Percentiles rank a stretch among this genome's conserved stretches.
phyloP scores from a whole-genome alignment of 1,140 invertebrate genomes.

The Tachypleus tridentatus region DNA sequence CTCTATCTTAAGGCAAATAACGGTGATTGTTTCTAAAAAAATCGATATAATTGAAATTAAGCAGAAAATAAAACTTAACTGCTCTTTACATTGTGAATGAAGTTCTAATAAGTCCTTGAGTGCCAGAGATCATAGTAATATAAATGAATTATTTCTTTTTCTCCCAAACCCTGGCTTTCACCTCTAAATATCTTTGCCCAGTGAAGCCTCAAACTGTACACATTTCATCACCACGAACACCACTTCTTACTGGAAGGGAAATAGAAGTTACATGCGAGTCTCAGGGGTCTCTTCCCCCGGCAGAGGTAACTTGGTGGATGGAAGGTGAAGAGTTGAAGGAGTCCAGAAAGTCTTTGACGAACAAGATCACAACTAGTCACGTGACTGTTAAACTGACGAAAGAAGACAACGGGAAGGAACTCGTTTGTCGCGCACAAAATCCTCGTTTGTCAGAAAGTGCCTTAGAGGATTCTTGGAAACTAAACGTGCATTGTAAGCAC shows the following conservation, averaged over 20 bases:
- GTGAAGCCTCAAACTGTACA: slow-evolving; percentile 68
- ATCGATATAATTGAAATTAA: too few relatives aligned
- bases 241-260: slow-evolving; percentile 19
- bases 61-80: too few relatives aligned
- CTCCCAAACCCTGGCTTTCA: too few relatives aligned
- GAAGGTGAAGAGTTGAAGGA: slow-evolving; percentile 13
- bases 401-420: slow-evolving; percentile 62
- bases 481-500: slow-evolving; percentile 24
- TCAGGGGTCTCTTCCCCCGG: slow-evolving; percentile 22
- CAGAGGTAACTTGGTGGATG: slow-evolving; percentile 24
- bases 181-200: slow-evolving; percentile 28
- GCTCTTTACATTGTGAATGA: too few relatives aligned
- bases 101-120: too few relatives aligned
- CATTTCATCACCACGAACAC: slow-evolving; percentile 53
- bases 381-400: slow-evolving; percentile 36
- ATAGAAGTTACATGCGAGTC: slow-evolving; percentile 19
- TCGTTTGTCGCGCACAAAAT: slow-evolving; percentile 72
- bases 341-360: slow-evolving; percentile 39
- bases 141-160: too few relatives aligned
- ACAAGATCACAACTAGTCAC: slow-evolving; percentile 43
- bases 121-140: too few relatives aligned
- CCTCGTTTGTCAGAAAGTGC: slow-evolving; percentile 32
- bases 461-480: slow-evolving; percentile 20
- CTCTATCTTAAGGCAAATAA: too few relatives aligned
- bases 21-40: too few relatives aligned